Evolutionary conservation across 2,113 vertebrate species (phyloP).

Genomic region (Xiphophorus hellerii): DNA sequence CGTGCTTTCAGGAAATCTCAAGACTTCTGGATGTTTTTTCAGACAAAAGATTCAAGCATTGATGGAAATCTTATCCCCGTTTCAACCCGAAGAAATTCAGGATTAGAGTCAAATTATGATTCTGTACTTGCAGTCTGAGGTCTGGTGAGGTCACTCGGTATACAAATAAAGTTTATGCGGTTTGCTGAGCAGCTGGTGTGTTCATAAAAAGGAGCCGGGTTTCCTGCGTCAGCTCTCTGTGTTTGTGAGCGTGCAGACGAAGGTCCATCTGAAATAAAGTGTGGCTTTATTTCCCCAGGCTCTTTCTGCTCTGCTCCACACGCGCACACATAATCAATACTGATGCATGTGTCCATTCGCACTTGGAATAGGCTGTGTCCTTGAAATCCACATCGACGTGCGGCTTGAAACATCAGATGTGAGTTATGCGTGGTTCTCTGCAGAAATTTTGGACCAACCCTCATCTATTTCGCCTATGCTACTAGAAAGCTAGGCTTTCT

Average conservation of each 20-base stretch:
- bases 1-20: not conserved
- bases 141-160: not conserved
- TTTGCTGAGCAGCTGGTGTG: constrained; percentile 24
- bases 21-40: not conserved
- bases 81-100: not conserved
- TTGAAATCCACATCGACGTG: not conserved
- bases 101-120: constrained; percentile 4
- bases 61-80: not conserved
- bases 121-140: not conserved
- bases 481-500: not conserved
- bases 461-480: not conserved
- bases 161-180: constrained; percentile 17
- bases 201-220: constrained; percentile 1
- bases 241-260: not conserved
- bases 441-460: not conserved
- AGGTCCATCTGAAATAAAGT: constrained; percentile 20
- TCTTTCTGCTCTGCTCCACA: constrained; percentile 34
- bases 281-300: constrained; percentile 53
- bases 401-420: not conserved
- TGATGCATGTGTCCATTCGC: constrained; percentile 35
- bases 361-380: constrained; percentile 8
- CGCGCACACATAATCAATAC: constrained; percentile 48
- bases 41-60: not conserved
- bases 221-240: not conserved
- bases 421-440: no score